Evolutionary conservation across 53 echinoderm and acorn worm species (phyloP), one percentile per base, ranked within the genome.

Genomic region (Temnopleurus reevesii): DNA sequence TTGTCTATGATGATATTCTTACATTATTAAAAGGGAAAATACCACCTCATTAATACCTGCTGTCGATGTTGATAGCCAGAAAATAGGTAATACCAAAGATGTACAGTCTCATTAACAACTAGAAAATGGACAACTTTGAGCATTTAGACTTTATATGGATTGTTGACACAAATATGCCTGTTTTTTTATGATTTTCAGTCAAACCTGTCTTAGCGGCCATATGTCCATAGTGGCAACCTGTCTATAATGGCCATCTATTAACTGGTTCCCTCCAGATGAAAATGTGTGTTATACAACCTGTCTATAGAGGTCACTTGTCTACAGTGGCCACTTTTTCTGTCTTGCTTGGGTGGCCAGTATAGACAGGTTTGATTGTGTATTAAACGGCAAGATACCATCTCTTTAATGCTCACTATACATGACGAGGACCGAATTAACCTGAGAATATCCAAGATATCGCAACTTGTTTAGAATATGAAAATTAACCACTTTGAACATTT

Each of bases 111-210:
- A 81, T 96, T 30, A 94, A 82, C 82, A 89, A 84, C 57, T 94
- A 93, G 65, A 56, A 89, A 29, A 93, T 99, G 12, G 56, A 76
- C 1, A 91, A 89, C 27, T 99, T 94, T 81, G 92, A 92, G 76
- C 99, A 99, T 80, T 31, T 99, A 19, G 99, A 99, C 88, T 99
- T 99, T 64, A 91, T 99, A 0, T 94, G 93, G 93, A 94, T 94
- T 4, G 25, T 94, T 13, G 93, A 99, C 31, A 96, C 96, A 8
- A 63, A 83, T 12, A 81, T 60, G 8, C 58, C 81, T 46, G 35
- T n/a, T 94, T 25, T 96, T 94, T 76, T 45, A 96, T 31, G 95
- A 99, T 87, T 76, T 99, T 9, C 17, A 96, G 6, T 2, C 9
- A 19, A n/a, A n/a, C n/a, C n/a, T n/a, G n/a, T n/a, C n/a, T n/a